Conservation (phyloP, 2,888 invertebrate genomes). For the Amitus sp. region DNA sequence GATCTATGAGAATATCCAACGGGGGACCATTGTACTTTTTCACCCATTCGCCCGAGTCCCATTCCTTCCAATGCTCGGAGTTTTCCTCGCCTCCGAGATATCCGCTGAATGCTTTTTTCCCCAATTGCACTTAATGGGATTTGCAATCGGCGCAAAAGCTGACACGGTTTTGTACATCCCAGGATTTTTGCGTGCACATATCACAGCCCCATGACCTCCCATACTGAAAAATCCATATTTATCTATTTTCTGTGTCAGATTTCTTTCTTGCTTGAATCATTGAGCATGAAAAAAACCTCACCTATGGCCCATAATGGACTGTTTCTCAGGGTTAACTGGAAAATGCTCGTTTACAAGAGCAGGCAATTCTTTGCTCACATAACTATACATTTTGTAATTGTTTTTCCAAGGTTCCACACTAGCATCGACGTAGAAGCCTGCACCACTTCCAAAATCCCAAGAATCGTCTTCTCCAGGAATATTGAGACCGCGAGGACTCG, state of each 20-base stretch:
- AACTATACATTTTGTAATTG: slow-evolving; percentile 95
- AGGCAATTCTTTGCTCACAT: slow-evolving; percentile 88
- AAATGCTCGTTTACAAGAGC: slow-evolving; percentile 81
- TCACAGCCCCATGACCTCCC: slow-evolving; percentile 97
- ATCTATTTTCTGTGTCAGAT: no score
- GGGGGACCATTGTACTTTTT: slow-evolving; percentile 85
- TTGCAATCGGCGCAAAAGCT: slow-evolving; percentile 94
- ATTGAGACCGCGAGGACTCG: slow-evolving; percentile 91
- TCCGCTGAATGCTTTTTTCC: slow-evolving; percentile 83
- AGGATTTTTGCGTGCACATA: slow-evolving; percentile 90
- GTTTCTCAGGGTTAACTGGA: slow-evolving; percentile 69
- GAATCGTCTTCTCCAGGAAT: slow-evolving; percentile 91
- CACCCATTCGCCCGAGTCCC: slow-evolving; percentile 89
- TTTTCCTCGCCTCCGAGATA: slow-evolving; percentile 78
- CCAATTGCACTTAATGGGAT: slow-evolving; percentile 88
- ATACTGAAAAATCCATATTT: slow-evolving; percentile 83
- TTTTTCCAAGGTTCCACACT: slow-evolving; percentile 89
- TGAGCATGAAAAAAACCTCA: no score
- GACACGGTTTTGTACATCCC: slow-evolving; percentile 88
- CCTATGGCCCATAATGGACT: slow-evolving; percentile 87
- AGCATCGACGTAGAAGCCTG: slow-evolving; percentile 96
- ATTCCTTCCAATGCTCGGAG: slow-evolving; percentile 76
- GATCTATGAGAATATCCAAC: slow-evolving; percentile 87
- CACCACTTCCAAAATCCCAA: slow-evolving; percentile 95
- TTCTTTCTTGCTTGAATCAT: no score